Evolutionary conservation across 2,888 invertebrate species (phyloP), one percentile per base, ranked within the genome.

Genomic region (Diogma glabrata): DNA sequence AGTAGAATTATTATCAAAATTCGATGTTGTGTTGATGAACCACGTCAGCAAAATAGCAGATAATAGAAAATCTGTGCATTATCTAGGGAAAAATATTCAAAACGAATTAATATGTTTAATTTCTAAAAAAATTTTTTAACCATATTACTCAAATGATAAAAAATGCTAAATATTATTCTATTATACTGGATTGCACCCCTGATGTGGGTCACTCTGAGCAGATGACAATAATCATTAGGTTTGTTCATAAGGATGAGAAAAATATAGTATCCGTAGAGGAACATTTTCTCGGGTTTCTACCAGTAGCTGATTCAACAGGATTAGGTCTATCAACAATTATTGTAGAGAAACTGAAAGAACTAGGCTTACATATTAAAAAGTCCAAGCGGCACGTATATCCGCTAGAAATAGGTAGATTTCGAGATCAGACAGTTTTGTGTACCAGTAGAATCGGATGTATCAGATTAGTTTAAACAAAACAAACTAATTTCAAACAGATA

Each of bases 161-260:
- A 36, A 9, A 14, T 36, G 36, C 3, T 36, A 36, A 36, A 36
- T 8, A 36, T 33, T 33, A 33, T 36, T 36, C 10, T 36, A 36
- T 36, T 36, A 9, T 36, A 3, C 17, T 36, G 14, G 36, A 14
- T 14, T 36, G 16, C 36, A 14, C 36, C 14, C 16, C 14, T 36
- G 36, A 36, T n/a, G 36, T 36, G 36, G 17, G 36, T 36, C 12
- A 36, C 12, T 36, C 36, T 14, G 36, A 36, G 9, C 36, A 36
- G 16, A n/a, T n/a, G n/a, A n/a, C n/a, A n/a, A 14, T 36, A 14
- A 36, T 36, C 36, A 36, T 36, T 14, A 36, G 12, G 12, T 36
- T 36, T 36, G 36, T 36, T 36, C 36, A 36, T 36, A 36, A 36
- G 14, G 36, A 36, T 36, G 12, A 36, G 36, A 36, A 36, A 36